Evolutionary conservation across 2,888 invertebrate genomes (phyloP).

Genomic region (Stegana nigrithorax): DNA sequence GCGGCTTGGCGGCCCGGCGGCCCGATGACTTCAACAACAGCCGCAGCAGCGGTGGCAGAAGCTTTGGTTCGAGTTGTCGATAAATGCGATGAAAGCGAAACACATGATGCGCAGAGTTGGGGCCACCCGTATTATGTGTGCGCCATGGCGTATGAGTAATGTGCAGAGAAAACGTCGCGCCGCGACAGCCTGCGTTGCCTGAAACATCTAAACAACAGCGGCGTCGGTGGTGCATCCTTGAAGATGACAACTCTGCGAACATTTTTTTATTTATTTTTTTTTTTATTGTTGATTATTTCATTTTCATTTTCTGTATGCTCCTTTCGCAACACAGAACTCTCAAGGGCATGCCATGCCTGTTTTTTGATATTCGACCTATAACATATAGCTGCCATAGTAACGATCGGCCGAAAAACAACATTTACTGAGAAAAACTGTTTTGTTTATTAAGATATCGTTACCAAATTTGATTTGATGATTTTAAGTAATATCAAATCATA

Average conservation of each 20-base stretch:
- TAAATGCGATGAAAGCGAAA: too few relatives aligned
- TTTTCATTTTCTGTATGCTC: conserved; percentile 23
- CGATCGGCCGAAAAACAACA: too few relatives aligned
- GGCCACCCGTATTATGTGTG: too few relatives aligned
- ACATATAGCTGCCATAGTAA: too few relatives aligned
- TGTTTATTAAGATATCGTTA: too few relatives aligned
- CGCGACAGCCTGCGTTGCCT: not conserved
- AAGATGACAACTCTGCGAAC: not conserved
- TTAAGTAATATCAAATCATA: too few relatives aligned
- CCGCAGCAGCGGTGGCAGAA: too few relatives aligned
- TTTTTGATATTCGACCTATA: too few relatives aligned
- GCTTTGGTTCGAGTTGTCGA: too few relatives aligned
- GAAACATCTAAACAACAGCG: not conserved
- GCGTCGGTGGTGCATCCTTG: conserved; percentile 9
- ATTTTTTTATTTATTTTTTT: not conserved
- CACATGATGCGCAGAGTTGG: too few relatives aligned
- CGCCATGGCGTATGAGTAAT: not conserved
- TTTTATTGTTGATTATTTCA: conserved; percentile 9
- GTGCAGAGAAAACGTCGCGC: conserved; percentile 10
- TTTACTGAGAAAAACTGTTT: too few relatives aligned
- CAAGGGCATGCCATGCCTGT: conserved; percentile 43
- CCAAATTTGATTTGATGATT: too few relatives aligned
- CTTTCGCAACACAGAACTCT: conserved; percentile 39
- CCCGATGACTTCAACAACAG: not conserved
- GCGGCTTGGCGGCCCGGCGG: conserved; percentile 2